phyloP scores from a whole-genome alignment of 2,113 vertebrate genomes.

The Cebus imitator region DNA sequence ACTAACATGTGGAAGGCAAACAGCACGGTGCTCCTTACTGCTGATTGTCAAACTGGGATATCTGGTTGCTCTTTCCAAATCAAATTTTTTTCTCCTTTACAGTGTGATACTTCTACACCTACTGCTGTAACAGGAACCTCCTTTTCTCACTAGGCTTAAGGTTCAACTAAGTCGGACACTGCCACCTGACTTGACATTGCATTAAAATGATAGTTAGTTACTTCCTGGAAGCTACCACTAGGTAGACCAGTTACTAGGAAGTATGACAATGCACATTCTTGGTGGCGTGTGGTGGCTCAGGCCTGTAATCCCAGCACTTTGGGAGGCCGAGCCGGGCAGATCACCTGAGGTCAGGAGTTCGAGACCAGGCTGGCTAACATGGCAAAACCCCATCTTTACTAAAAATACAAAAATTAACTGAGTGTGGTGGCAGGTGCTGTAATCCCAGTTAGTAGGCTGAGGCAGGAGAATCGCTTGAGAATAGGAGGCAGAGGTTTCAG shows the following conservation, averaged over 20 bases:
- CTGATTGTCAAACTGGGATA: background rate
- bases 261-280: background rate
- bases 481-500: too few relatives aligned
- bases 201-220: background rate
- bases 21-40: background rate
- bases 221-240: constrained; percentile 2
- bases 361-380: too few relatives aligned
- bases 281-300: too few relatives aligned
- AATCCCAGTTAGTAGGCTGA: too few relatives aligned
- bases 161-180: constrained; percentile 42
- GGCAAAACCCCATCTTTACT: too few relatives aligned
- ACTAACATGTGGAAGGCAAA: background rate
- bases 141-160: background rate
- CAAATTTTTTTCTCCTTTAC: background rate
- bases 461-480: too few relatives aligned
- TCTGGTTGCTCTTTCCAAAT: background rate
- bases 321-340: too few relatives aligned
- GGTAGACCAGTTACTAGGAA: background rate
- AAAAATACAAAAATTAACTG: too few relatives aligned
- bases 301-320: too few relatives aligned
- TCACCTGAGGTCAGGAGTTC: too few relatives aligned
- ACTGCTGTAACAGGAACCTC: background rate
- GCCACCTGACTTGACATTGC: constrained; percentile 23
- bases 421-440: too few relatives aligned
- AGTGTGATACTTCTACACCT: background rate